Base-by-base conservation (phyloP, 1,140 invertebrate genomes). In the Sminthurides bifidus region DNA sequence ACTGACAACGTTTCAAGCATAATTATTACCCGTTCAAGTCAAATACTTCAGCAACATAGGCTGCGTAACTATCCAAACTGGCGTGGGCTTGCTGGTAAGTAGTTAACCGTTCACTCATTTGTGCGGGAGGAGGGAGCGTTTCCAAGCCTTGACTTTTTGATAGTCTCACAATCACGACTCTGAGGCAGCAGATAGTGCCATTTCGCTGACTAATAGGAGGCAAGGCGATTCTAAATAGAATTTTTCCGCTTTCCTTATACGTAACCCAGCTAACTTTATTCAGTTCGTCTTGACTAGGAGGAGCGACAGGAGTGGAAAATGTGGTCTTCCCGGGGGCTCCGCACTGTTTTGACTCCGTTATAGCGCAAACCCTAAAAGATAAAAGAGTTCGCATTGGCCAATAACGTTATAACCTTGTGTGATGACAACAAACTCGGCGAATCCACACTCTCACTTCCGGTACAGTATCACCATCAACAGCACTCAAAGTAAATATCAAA, bases 31-130 rank as follows among this genome's bases (percentile, higher is more conserved):
- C 57, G 24, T 44, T 58, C 6, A 52, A 35, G 51, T 84, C 81
- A 60, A 89, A 83, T 67, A 84, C 79, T 70, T 90, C 87, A 0
- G 85, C 86, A 15, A 89, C 72, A 69, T 90, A 90, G 17, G 84
- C 84, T 10, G 83, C 84, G 10, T 19, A 3, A 15, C 77, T 75
- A 41, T 70, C 69, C 4, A 73, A 72, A 8, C 74, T 77, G 1
- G 74, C 70, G 65, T 87, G 83, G 1, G 83, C 82, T 51, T 87
- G 79, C 45, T 79, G 75, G 67, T 87, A 88, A 0, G 81, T 78
- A 12, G 79, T 75, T 17, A 88, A 72, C 14, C 71, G 71, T 43
- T 23, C 5, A n/a, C n/a, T n/a, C 1, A 88, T 71, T 54, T 83
- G 77, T 49, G 80, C 76, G 0, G 85, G 83, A 0, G 74, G 66